A percentile compares a stretch with the other conserved stretches of the same genome.
Conservation (phyloP, 1,140 invertebrate species). For the Ostrea edulis region DNA sequence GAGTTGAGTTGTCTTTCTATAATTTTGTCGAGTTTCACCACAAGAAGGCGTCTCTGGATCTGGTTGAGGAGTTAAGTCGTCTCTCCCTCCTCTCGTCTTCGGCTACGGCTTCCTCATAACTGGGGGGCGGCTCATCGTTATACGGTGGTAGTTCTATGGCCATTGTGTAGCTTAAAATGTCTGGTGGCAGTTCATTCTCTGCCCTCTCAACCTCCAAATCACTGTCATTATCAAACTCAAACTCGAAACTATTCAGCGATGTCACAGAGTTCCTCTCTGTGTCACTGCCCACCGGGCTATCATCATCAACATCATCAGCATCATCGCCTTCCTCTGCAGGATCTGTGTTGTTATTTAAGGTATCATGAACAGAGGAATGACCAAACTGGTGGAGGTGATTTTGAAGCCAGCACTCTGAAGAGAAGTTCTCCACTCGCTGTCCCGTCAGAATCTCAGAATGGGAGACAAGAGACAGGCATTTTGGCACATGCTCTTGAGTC, state of each 20-base stretch:
- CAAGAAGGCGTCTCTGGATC: conserved; percentile 24
- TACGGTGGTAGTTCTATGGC: conserved; percentile 58
- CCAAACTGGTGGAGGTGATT: conserved; percentile 62
- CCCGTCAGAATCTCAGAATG: conserved; percentile 58
- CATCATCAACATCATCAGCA: conserved; percentile 45
- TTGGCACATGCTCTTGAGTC: conserved; percentile 52
- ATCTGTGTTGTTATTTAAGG: neutral
- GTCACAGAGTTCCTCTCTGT: conserved; percentile 10
- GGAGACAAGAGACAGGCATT: conserved; percentile 56
- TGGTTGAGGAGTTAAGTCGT: neutral
- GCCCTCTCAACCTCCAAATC: neutral
- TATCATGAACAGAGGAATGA: neutral
- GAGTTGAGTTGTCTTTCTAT: neutral
- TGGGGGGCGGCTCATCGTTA: conserved; percentile 59
- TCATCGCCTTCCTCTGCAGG: neutral
- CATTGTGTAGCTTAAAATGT: conserved; percentile 45
- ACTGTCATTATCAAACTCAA: neutral
- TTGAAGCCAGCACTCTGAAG: conserved; percentile 63
- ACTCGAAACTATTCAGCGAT: neutral
- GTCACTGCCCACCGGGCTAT: conserved; percentile 49
- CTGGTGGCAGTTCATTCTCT: neutral
- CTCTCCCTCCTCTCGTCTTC: conserved; percentile 7
- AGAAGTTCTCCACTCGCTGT: conserved; percentile 60
- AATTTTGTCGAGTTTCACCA: conserved; percentile 7
- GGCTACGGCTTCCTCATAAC: conserved; percentile 61